phyloP scores from a whole-genome alignment of 2,113 vertebrate genomes.

The Pimephales promelas region DNA sequence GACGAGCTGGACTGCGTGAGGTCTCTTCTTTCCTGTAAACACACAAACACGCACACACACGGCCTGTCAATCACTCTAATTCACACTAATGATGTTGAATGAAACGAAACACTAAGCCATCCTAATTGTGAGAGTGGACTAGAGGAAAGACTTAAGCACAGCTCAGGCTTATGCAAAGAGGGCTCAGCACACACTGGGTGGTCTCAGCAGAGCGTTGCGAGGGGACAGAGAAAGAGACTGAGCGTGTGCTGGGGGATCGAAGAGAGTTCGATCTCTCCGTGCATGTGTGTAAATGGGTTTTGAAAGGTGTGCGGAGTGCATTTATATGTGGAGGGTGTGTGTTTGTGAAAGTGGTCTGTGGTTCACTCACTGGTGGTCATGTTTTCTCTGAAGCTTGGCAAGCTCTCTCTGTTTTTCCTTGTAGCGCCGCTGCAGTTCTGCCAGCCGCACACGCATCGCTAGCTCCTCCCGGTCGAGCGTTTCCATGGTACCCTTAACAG shows the following conservation, averaged over 20 bases:
- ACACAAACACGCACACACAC: conserved; percentile 41
- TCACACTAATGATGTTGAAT: conserved; percentile 54
- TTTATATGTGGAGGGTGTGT: conserved; percentile 53
- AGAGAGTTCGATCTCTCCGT: conserved; percentile 20
- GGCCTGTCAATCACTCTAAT: conserved; percentile 57
- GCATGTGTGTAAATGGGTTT: conserved; percentile 16
- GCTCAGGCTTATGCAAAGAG: conserved; percentile 54
- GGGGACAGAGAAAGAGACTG: conserved; percentile 42
- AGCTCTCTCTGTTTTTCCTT: conserved; percentile 97
- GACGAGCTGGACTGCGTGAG: conserved; percentile 87
- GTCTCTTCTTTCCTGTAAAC: conserved; percentile 87
- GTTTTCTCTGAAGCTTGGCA: conserved; percentile 90
- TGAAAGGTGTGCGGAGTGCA: conserved; percentile 41
- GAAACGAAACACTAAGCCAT: conserved; percentile 52
- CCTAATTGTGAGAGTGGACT: conserved; percentile 57
- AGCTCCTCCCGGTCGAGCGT: conserved; percentile 92
- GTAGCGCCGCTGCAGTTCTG: conserved; percentile 91
- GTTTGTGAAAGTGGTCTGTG: conserved; percentile 33
- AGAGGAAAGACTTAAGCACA: conserved; percentile 50
- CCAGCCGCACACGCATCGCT: conserved; percentile 90
- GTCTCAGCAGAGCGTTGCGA: conserved; percentile 42
- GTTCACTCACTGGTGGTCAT: conserved; percentile 84
- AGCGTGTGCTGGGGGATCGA: conserved; percentile 12
- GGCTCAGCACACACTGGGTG: conserved; percentile 55
- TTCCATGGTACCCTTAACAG: conserved; percentile 91